Evolutionary conservation across 2,888 invertebrate species (phyloP).

Genomic region (Chaetoderma sp.): DNA sequence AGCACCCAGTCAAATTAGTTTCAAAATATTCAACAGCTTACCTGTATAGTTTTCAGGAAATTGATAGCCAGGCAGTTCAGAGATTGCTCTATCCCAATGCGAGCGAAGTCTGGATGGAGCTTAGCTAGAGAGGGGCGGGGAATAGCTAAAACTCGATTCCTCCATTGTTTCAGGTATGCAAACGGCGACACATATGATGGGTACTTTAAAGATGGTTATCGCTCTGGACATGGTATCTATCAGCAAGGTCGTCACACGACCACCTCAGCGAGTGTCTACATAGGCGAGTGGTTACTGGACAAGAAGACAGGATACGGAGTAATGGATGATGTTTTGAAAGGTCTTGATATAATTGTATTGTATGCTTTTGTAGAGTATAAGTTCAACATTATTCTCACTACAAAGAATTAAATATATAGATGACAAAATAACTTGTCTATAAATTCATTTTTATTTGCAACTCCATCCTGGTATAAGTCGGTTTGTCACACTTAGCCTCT

Average conservation of each 20-base stretch:
- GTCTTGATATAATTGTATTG: conserved; percentile 59
- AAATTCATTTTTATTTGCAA: background rate
- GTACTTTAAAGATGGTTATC: conserved; percentile 84
- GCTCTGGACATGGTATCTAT: conserved; percentile 87
- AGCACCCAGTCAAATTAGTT: too few relatives aligned
- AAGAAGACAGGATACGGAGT: conserved; percentile 88
- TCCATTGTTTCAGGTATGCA: conserved; percentile 72
- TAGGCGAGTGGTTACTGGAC: conserved; percentile 88
- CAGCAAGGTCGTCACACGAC: conserved; percentile 83
- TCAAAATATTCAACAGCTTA: too few relatives aligned
- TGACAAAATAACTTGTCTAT: background rate
- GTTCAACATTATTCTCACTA: background rate
- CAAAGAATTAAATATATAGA: background rate
- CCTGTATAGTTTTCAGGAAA: too few relatives aligned
- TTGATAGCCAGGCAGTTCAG: too few relatives aligned
- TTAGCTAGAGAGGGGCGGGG: too few relatives aligned
- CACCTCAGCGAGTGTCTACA: conserved; percentile 80
- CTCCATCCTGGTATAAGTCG: background rate
- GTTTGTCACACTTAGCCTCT: background rate
- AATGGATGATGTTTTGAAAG: conserved; percentile 86
- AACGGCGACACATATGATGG: conserved; percentile 88
- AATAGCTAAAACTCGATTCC: too few relatives aligned
- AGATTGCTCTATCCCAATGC: too few relatives aligned
- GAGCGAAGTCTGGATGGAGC: too few relatives aligned
- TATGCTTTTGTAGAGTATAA: too few relatives aligned